A percentile compares a stretch with the other conserved stretches of the same genome.
These are phyloP conservation scores for Mirza zaza DNA, from an alignment of 2,113 vertebrate species.

Conservation along the genomic window DNA sequence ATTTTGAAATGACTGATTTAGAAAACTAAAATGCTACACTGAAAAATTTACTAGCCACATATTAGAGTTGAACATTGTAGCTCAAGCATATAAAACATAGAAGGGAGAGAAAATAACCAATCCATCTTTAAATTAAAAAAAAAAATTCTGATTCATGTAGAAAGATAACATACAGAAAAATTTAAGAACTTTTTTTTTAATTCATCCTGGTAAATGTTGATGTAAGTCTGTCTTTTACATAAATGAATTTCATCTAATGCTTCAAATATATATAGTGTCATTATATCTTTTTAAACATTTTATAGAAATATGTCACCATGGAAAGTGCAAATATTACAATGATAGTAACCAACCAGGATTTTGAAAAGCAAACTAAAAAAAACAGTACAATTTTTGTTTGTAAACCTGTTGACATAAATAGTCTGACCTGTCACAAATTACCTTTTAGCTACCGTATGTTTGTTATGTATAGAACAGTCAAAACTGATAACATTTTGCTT, in stretches of 20 bases:
- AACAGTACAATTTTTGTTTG: slow-evolving; percentile 72
- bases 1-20: slow-evolving; percentile 43
- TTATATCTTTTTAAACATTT: slow-evolving; percentile 75
- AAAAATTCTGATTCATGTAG: slow-evolving; percentile 27
- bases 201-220: slow-evolving; percentile 3
- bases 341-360: slow-evolving; percentile 62
- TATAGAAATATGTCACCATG: slow-evolving; percentile 67
- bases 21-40: slow-evolving; percentile 27
- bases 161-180: background rate
- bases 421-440: slow-evolving; percentile 89
- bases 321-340: slow-evolving; percentile 72
- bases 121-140: background rate
- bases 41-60: background rate
- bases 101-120: background rate
- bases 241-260: slow-evolving; percentile 18
- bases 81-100: background rate
- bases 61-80: background rate
- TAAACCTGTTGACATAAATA: slow-evolving; percentile 79
- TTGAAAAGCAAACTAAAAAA: slow-evolving; percentile 79
- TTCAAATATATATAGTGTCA: slow-evolving; percentile 26
- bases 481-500: slow-evolving; percentile 92
- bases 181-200: slow-evolving; percentile 47
- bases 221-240: slow-evolving; percentile 60
- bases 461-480: slow-evolving; percentile 87
- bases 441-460: slow-evolving; percentile 89